A percentile compares a stretch with the other conserved stretches of the same genome.
phyloP scores from a whole-genome alignment of 2,888 invertebrate species.

The Baronia brevicornis region DNA sequence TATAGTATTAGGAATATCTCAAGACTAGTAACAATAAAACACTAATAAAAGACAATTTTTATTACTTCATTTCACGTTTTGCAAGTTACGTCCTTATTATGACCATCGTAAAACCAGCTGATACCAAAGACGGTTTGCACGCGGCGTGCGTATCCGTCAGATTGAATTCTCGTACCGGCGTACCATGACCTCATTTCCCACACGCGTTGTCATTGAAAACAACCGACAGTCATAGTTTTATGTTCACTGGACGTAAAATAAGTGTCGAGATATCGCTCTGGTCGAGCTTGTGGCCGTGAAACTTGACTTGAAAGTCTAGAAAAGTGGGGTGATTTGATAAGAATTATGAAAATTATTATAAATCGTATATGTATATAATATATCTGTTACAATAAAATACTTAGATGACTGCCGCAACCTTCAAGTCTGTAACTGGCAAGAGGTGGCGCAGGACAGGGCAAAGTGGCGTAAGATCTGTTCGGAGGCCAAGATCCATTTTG shows the following conservation, averaged over 20 bases:
- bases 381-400: no score
- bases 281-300: slow-evolving; percentile 14
- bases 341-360: not conserved
- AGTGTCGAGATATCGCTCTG: slow-evolving; percentile 3
- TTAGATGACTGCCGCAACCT: no score
- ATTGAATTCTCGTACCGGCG: slow-evolving; percentile 13
- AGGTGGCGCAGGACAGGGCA: no score
- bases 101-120: slow-evolving; percentile 13
- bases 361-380: no score
- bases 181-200: slow-evolving; percentile 14
- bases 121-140: slow-evolving; percentile 15
- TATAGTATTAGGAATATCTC: no score
- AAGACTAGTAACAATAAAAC: no score
- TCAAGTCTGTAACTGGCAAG: no score
- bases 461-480: no score
- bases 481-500: no score
- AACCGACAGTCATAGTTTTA: slow-evolving; percentile 7
- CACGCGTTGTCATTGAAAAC: slow-evolving; percentile 9
- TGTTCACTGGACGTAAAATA: slow-evolving; percentile 6
- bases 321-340: slow-evolving; percentile 4
- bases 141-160: slow-evolving; percentile 12
- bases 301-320: slow-evolving; percentile 12
- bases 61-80: slow-evolving; percentile 9
- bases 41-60: slow-evolving; percentile 11
- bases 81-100: slow-evolving; percentile 11